phyloP scores from a whole-genome alignment of 2,113 vertebrate genomes.

The Myodes glareolus region DNA sequence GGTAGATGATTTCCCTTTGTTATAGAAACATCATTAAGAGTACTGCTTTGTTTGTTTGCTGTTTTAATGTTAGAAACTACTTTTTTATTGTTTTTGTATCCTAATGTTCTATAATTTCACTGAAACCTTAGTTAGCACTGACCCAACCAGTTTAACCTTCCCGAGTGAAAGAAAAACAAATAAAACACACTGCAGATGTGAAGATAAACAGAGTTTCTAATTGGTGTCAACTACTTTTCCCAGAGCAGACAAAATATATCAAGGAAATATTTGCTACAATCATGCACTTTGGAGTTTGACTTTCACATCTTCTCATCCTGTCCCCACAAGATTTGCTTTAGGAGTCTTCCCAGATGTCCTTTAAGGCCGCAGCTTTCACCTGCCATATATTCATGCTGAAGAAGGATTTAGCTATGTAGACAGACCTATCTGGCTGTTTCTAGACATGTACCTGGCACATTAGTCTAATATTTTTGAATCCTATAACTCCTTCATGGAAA shows the following conservation, averaged over 20 bases:
- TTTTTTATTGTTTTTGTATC: neutral
- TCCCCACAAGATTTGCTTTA: neutral
- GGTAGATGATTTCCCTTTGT: neutral
- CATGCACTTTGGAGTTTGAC: neutral
- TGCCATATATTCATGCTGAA: neutral
- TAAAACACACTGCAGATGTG: neutral
- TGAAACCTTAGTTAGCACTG: neutral
- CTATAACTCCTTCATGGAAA: neutral
- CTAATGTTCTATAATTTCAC: neutral
- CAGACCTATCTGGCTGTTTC: neutral
- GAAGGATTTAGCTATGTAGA: neutral
- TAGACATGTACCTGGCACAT: neutral
- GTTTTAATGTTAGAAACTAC: neutral
- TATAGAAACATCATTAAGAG: neutral
- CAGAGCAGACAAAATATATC: neutral
- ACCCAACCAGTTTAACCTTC: neutral
- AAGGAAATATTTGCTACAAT: neutral
- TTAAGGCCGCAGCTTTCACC: neutral
- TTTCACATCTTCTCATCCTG: neutral
- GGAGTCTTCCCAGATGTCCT: neutral
- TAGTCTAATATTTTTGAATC: neutral
- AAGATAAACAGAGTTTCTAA: neutral
- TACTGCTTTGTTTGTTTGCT: neutral
- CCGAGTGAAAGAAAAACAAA: neutral
- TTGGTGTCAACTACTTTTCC: neutral